Conservation (phyloP, 1,140 invertebrate genomes). For the Macrosteles quadrilineatus region DNA sequence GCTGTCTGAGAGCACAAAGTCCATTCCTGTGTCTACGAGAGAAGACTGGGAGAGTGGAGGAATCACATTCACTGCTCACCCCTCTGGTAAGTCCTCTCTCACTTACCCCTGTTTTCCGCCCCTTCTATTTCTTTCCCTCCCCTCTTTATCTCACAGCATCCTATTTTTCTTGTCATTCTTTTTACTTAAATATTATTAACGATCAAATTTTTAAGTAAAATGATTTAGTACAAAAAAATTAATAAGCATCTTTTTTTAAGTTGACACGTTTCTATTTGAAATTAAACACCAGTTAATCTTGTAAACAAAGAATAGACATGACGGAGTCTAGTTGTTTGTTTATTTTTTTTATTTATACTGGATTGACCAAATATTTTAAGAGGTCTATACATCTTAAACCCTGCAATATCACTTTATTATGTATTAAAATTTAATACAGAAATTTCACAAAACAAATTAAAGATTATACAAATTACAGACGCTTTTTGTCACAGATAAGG, state of each 20-base stretch:
- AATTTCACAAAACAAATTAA: too few relatives aligned
- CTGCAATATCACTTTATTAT: too few relatives aligned
- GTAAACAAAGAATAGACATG: too few relatives aligned
- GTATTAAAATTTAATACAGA: too few relatives aligned
- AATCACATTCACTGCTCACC: constrained; percentile 83
- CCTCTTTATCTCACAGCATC: background rate
- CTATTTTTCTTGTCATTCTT: background rate
- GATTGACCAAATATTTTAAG: too few relatives aligned
- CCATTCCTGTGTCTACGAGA: constrained; percentile 49
- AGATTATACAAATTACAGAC: too few relatives aligned
- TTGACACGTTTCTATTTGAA: background rate
- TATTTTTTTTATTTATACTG: too few relatives aligned
- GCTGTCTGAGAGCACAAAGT: constrained; percentile 60
- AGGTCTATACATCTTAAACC: too few relatives aligned
- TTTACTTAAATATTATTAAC: background rate
- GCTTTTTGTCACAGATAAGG: too few relatives aligned
- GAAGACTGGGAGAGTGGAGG: constrained; percentile 77
- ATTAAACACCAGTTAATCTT: too few relatives aligned
- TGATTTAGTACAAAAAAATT: background rate
- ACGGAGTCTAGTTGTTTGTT: too few relatives aligned
- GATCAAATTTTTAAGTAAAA: background rate
- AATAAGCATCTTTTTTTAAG: background rate
- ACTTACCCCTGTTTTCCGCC: too few relatives aligned
- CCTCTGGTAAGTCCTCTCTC: constrained; percentile 69
- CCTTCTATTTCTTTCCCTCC: constrained; percentile 33